phyloP scores from a whole-genome alignment of 2,113 vertebrate species.

The Nanorana parkeri region DNA sequence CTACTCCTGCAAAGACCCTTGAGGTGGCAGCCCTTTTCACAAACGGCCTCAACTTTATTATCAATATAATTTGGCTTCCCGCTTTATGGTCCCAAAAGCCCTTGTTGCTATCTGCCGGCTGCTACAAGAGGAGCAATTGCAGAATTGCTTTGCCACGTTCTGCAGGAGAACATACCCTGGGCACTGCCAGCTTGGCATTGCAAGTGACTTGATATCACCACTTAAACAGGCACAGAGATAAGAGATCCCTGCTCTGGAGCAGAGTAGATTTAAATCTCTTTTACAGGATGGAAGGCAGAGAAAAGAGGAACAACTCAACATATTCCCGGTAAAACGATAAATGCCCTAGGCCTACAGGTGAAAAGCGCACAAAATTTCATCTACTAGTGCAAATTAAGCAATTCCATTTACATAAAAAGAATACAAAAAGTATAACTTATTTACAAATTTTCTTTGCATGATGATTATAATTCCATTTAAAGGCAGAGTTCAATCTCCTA shows the following conservation, averaged over 20 bases:
- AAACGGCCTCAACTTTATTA: conserved; percentile 86
- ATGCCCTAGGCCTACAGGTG: no score
- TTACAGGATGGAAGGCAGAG: neutral
- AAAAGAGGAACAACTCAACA: neutral
- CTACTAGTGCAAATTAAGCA: no score
- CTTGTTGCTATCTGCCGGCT: conserved; percentile 80
- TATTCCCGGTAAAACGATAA: neutral
- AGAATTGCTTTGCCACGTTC: conserved; percentile 69
- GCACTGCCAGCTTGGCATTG: conserved; percentile 71
- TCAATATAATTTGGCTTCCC: conserved; percentile 86
- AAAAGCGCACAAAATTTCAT: no score
- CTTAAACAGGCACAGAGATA: conserved; percentile 65
- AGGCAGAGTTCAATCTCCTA: no score
- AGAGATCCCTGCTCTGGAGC: conserved; percentile 62
- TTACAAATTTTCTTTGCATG: no score
- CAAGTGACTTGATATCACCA: conserved; percentile 57
- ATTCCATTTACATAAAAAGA: no score
- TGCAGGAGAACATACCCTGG: conserved; percentile 67
- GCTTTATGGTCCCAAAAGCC: conserved; percentile 75
- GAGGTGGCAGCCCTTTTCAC: conserved; percentile 77
- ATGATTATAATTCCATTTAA: no score
- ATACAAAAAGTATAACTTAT: no score
- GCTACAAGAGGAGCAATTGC: conserved; percentile 72
- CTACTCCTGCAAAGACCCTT: conserved; percentile 79
- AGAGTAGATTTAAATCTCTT: neutral